Evolutionary conservation across 2,797 vertebrate genomes (phyloP).

Genomic region (Australoheros facetus): DNA sequence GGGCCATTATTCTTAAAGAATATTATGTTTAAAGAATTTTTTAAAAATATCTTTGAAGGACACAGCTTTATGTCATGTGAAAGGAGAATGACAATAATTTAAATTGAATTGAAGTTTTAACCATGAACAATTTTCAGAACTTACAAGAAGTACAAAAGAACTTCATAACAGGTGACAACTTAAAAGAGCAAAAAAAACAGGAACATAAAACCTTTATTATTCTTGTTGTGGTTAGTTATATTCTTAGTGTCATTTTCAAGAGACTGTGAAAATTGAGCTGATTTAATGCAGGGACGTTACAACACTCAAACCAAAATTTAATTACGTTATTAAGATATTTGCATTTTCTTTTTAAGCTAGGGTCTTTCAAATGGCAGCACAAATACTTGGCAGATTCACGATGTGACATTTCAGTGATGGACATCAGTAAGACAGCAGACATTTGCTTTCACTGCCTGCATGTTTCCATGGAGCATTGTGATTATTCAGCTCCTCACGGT

Average conservation of each 20-base stretch:
- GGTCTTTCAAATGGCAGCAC: constrained; percentile 3
- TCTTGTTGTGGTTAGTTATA: background rate
- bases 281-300: background rate
- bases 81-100: no score
- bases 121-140: background rate
- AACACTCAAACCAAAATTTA: background rate
- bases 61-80: background rate
- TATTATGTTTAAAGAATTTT: no score
- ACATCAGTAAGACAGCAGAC: constrained; percentile 36
- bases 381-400: constrained; percentile 21
- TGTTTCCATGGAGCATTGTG: constrained; percentile 32
- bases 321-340: background rate
- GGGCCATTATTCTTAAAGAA: no score
- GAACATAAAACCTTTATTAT: background rate
- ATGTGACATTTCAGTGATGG: constrained; percentile 39
- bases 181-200: background rate
- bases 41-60: no score
- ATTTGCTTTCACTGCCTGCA: constrained; percentile 37
- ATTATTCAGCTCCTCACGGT: constrained; percentile 34
- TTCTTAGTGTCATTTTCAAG: background rate
- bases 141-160: background rate
- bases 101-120: background rate
- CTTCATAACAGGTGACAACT: background rate
- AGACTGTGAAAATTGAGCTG: background rate
- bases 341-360: background rate